Evolutionary conservation across 2,888 invertebrate species (phyloP).

Genomic region (Hypomecis punctinalis): DNA sequence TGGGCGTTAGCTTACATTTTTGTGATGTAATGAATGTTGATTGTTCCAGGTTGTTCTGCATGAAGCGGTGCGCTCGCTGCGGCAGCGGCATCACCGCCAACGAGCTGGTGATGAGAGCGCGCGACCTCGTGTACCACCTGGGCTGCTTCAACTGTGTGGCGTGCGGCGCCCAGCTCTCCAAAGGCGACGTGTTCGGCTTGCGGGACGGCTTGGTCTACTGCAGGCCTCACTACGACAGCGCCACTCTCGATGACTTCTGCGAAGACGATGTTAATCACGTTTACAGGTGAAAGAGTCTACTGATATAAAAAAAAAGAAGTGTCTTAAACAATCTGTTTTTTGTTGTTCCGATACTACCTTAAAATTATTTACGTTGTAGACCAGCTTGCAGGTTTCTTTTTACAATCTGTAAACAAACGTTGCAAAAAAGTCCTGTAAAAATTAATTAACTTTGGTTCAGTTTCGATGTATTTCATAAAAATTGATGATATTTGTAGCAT

Average conservation of each 20-base stretch:
- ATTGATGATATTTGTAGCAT: no score
- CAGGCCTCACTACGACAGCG: slow-evolving; percentile 83
- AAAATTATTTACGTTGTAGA: no score
- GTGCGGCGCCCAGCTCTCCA: slow-evolving; percentile 92
- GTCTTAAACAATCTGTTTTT: neutral
- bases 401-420: no score
- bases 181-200: slow-evolving; percentile 97
- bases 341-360: slow-evolving; percentile 3
- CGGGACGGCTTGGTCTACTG: slow-evolving; percentile 92
- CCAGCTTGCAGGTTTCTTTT: no score
- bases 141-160: slow-evolving; percentile 95
- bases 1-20: neutral
- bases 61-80: slow-evolving; percentile 94
- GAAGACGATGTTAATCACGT: slow-evolving; percentile 84
- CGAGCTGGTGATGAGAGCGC: slow-evolving; percentile 96
- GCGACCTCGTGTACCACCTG: slow-evolving; percentile 94
- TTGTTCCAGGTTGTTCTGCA: slow-evolving; percentile 92
- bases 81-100: slow-evolving; percentile 93
- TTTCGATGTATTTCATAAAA: no score
- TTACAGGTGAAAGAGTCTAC: no score
- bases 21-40: slow-evolving; percentile 5
- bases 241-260: slow-evolving; percentile 87
- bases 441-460: no score
- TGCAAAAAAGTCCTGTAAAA: no score
- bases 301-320: slow-evolving; percentile 55